These are phyloP conservation scores for Crossocerus cetratus DNA, from an alignment of 2,888 invertebrate species.

Conservation along the genomic window DNA sequence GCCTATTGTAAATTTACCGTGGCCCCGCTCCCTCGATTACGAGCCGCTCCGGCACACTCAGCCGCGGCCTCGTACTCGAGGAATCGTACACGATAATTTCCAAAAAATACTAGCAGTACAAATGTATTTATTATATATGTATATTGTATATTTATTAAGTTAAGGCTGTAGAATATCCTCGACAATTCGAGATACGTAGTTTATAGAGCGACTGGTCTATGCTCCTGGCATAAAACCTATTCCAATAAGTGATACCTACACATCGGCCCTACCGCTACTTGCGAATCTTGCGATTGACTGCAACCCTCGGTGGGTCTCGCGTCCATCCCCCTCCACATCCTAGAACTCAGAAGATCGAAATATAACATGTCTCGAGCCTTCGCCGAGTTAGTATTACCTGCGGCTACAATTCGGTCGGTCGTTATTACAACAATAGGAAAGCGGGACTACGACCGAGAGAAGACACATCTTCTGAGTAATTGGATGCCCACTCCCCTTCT, in stretches of 20 bases:
- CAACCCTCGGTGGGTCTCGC: neutral
- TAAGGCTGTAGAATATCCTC: conserved; percentile 21
- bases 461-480: too few species aligned
- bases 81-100: conserved; percentile 14
- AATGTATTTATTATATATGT: conserved; percentile 42
- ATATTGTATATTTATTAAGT: conserved; percentile 33
- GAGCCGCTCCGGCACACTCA: conserved; percentile 9
- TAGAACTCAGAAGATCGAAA: too few species aligned
- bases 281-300: neutral
- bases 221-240: conserved; percentile 3
- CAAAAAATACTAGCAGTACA: conserved; percentile 39
- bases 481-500: too few species aligned
- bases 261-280: neutral
- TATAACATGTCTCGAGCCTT: too few species aligned
- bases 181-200: conserved; percentile 18
- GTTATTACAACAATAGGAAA: neutral
- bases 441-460: neutral
- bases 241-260: conserved; percentile 5
- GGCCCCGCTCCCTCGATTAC: conserved; percentile 32
- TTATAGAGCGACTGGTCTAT: conserved; percentile 17
- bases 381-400: too few species aligned
- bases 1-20: conserved; percentile 31
- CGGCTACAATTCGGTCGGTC: neutral
- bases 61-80: conserved; percentile 1
- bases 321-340: neutral